Base-by-base conservation (phyloP, 2,888 invertebrate genomes). In the Epinotia nisella region DNA sequence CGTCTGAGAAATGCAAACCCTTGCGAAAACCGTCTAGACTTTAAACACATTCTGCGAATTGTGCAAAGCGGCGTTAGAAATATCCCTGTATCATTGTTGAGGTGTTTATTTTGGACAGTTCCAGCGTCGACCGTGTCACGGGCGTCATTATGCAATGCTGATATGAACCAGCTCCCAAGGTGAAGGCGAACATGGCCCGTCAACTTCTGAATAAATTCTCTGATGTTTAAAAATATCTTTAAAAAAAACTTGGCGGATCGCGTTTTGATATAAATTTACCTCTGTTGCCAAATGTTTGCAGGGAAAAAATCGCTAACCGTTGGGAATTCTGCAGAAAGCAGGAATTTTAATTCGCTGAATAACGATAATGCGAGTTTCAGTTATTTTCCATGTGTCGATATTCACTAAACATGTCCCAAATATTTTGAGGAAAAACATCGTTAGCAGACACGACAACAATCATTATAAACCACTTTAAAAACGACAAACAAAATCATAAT, bases 151-250 rank as follows among this genome's bases (percentile, higher is more conserved):
- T 88, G 87, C 83, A 83, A 83, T 82, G 79, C 81, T 89, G 92
- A 91, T 87, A 89, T 85, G 85, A 90, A 85, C 83, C 92, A 92
- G 88, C 82, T 80, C 76, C 81, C 91, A 93, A 93, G 93, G 93
- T 92, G 91, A 93, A 92, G 93, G 93, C 90, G 85, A 89, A 77
- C 80, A 81, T 81, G 82, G 78, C 83, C 83, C 86, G 88, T 88
- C 88, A 85, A 84, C 82, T 83, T 83, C 84, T 88, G 88, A 87
- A 90, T 88, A 85, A 88, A 85, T 82, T 79, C 76, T 80, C 76
- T 80, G 75, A 77, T 76, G 75, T 78, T 81, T 83, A 77, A 76
- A 85, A 83, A 85, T 85, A 84, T 77, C 71, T 73, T 75, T 39
- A 64, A 69, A 71, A 70, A 64, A 76, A 76, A 75, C 72, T 73